Base-by-base conservation (phyloP, 2,888 invertebrate species). In the Sphinx pinastri region DNA sequence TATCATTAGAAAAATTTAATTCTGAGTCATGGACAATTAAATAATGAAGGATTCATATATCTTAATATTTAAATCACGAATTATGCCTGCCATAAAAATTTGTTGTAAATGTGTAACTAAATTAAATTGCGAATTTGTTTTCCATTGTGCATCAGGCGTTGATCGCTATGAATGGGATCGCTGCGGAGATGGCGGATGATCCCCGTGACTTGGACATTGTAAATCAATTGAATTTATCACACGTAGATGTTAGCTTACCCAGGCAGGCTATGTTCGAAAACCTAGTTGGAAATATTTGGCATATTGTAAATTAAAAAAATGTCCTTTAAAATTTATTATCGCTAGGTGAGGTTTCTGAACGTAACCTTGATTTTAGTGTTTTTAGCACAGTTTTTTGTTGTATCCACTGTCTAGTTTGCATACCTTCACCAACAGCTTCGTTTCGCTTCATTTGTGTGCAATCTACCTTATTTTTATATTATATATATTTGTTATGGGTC, bases 201-300 rank as follows among this genome's bases (percentile, higher is more conserved):
- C 86, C 87, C 77, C 90, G 84, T 86, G 84, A 89, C 85, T 86
- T 87, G 84, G 90, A 92, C 77, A 89, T 89, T 86, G 90, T 90
- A 90, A 90, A 87, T 88, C 88, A 82, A 88, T 85, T 88, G 79
- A 82, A 82, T 85, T 84, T 87, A 84, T 85, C 69, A 72, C 80
- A 77, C 71, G 91, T 93, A 93, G 92, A 85, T 79, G 75, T 80
- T 90, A 90, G 91, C 85, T 84, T 86, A 19, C 79, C 82, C 79
- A 82, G 85, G 87, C 88, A 89, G 93, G 93, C 89, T 93, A 94
- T 94, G 93, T 93, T 94, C 93, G 90, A 91, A 93, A 94, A 93
- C 93, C 92, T 90, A 74, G 81, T 77, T 70, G 70, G 76, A 75
- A 75, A 77, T 81, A 67, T 72, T 55, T 67, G 68, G 69, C 67